Conservation (phyloP, 1,140 invertebrate genomes). For the Hyles vespertilio region DNA sequence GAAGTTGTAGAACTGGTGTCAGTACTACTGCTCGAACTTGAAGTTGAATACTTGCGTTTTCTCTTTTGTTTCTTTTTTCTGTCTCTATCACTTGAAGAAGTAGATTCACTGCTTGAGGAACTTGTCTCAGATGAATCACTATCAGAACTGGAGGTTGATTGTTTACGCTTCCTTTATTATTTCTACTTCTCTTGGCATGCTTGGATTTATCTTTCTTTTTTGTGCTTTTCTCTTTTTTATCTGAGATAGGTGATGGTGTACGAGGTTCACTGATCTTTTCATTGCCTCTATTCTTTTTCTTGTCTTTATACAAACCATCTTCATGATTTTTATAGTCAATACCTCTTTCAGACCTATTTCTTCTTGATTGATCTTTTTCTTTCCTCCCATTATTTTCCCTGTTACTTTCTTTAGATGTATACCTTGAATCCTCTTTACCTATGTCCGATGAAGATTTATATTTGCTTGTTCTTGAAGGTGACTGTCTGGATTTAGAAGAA, state of each 20-base stretch:
- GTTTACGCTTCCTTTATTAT: slow-evolving; percentile 44
- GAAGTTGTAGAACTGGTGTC: slow-evolving; percentile 32
- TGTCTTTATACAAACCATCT: slow-evolving; percentile 10
- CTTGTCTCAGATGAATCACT: slow-evolving; percentile 48
- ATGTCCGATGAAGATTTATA: neutral
- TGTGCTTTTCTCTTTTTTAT: slow-evolving; percentile 25
- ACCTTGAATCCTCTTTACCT: slow-evolving; percentile 1
- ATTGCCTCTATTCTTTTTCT: slow-evolving; percentile 15
- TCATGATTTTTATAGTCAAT: slow-evolving; percentile 13
- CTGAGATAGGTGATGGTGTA: slow-evolving; percentile 21
- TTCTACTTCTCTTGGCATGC: slow-evolving; percentile 15
- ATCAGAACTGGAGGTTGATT: slow-evolving; percentile 52
- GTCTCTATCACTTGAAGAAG: slow-evolving; percentile 50
- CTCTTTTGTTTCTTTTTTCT: slow-evolving; percentile 42
- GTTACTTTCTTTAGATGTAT: slow-evolving; percentile 8
- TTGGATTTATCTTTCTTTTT: slow-evolving; percentile 22
- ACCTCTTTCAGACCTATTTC: slow-evolving; percentile 9
- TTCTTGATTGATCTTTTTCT: slow-evolving; percentile 10
- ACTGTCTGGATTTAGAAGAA: slow-evolving; percentile 8
- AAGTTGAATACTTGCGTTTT: slow-evolving; percentile 48
- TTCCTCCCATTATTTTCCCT: slow-evolving; percentile 14
- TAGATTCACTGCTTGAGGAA: slow-evolving; percentile 53
- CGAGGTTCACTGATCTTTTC: slow-evolving; percentile 14
- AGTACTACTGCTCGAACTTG: slow-evolving; percentile 49
- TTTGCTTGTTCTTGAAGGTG: slow-evolving; percentile 1